A percentile compares a stretch with the other conserved stretches of the same genome.
These are phyloP conservation scores for Hetaerina americana DNA, from an alignment of 1,140 invertebrate species.

Conservation along the genomic window DNA sequence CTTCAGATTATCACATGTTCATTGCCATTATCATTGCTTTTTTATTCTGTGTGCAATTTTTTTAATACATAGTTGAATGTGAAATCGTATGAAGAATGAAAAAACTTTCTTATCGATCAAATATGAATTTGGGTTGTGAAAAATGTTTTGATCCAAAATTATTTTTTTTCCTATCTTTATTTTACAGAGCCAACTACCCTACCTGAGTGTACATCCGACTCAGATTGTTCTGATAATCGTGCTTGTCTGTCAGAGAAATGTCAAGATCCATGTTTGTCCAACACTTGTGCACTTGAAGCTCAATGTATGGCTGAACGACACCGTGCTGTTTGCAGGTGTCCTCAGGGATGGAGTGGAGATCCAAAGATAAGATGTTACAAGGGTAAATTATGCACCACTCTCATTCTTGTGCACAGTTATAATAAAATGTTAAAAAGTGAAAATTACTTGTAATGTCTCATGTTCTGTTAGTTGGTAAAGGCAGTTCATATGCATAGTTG, in stretches of 20 bases:
- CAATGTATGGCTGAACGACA: constrained; percentile 59
- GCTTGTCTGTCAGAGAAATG: constrained; percentile 67
- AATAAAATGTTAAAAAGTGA: constrained; percentile 8
- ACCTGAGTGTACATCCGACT: constrained; percentile 53
- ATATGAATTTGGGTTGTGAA: no score
- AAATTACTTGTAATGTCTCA: background rate
- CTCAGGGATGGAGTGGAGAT: constrained; percentile 71
- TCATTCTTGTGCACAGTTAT: background rate
- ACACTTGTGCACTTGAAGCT: constrained; percentile 65
- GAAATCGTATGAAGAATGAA: no score
- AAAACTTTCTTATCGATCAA: no score
- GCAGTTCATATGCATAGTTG: background rate
- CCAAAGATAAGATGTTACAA: constrained; percentile 73
- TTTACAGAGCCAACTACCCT: constrained; percentile 32
- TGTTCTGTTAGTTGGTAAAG: background rate
- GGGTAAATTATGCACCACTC: constrained; percentile 44
- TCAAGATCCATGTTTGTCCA: constrained; percentile 60
- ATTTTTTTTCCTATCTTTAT: constrained; percentile 13
- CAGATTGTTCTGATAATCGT: constrained; percentile 56
- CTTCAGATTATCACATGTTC: no score
- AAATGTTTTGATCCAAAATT: no score
- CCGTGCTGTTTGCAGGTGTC: constrained; percentile 66
- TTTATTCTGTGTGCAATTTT: no score
- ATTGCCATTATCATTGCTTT: no score
- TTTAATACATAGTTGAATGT: no score